These are phyloP conservation scores for Grammomys dolichurus DNA, from an alignment of 2,113 vertebrate genomes.

Conservation along the genomic window DNA sequence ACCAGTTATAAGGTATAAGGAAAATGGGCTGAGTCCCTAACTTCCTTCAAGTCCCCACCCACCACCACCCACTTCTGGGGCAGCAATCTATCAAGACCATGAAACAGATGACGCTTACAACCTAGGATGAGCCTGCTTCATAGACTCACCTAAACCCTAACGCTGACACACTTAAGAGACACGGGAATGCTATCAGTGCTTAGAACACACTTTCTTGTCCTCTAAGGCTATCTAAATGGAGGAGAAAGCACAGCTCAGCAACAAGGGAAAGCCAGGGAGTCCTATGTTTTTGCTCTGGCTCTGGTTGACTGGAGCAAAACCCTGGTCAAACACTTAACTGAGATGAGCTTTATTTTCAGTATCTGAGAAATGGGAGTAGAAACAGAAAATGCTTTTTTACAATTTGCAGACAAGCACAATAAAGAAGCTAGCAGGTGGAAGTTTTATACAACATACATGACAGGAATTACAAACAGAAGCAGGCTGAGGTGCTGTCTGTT, in stretches of 20 bases:
- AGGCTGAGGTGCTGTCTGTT: slow-evolving; percentile 40
- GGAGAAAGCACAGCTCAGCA: slow-evolving; percentile 11
- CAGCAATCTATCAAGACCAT: slow-evolving; percentile 49
- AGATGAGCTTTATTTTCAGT: neutral
- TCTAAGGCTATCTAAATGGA: slow-evolving; percentile 55
- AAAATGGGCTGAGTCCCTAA: slow-evolving; percentile 47
- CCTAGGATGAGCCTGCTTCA: slow-evolving; percentile 67
- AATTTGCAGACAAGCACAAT: neutral
- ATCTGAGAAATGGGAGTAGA: slow-evolving; percentile 36
- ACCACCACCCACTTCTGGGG: slow-evolving; percentile 48
- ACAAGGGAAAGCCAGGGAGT: slow-evolving; percentile 21
- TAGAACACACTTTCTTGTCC: slow-evolving; percentile 64
- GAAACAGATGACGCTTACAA: slow-evolving; percentile 68
- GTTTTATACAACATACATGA: slow-evolving; percentile 10
- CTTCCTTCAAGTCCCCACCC: slow-evolving; percentile 52
- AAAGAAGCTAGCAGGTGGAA: neutral
- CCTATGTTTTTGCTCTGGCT: neutral
- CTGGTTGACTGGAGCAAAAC: neutral
- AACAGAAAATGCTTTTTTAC: slow-evolving; percentile 6
- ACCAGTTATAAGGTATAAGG: slow-evolving; percentile 55
- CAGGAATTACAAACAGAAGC: slow-evolving; percentile 60
- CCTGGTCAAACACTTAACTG: neutral
- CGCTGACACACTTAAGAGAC: slow-evolving; percentile 45
- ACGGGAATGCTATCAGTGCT: slow-evolving; percentile 26
- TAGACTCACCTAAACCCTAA: slow-evolving; percentile 65